A percentile compares a stretch with the other conserved stretches of the same genome.
Conservation (phyloP, 2,888 invertebrate species). For the Volucella bombylans region DNA sequence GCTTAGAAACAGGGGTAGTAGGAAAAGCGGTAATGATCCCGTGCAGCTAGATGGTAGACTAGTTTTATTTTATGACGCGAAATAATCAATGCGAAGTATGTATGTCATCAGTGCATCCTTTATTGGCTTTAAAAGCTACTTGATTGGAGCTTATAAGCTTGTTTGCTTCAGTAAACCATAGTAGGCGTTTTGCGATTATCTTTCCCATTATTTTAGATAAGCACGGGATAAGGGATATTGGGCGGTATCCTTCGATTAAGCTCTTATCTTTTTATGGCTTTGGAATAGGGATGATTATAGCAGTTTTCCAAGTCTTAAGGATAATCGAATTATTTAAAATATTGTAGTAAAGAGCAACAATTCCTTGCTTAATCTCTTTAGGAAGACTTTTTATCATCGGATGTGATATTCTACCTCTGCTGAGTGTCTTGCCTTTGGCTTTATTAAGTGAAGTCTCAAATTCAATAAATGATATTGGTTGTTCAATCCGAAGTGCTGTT, state of each 20-base stretch:
- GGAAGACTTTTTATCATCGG: neutral
- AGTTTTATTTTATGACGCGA: too few relatives aligned
- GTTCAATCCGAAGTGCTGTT: neutral
- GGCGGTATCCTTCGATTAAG: neutral
- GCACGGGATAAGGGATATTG: neutral
- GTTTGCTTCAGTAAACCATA: neutral
- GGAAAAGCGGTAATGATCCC: too few relatives aligned
- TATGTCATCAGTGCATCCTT: too few relatives aligned
- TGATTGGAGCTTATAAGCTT: neutral
- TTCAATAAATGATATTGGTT: neutral
- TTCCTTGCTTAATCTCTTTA: neutral
- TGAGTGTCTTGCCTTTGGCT: neutral
- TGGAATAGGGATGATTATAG: neutral
- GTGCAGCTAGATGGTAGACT: too few relatives aligned
- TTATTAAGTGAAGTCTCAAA: neutral
- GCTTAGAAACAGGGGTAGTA: too few relatives aligned
- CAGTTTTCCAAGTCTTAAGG: neutral
- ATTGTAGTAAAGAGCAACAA: neutral
- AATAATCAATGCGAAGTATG: too few relatives aligned
- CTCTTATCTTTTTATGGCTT: neutral
- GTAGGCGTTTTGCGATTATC: neutral
- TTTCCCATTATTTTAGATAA: too few relatives aligned
- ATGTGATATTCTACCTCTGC: neutral
- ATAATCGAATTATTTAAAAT: neutral
- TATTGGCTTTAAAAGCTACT: too few relatives aligned